Percentiles rank a stretch among this genome's conserved stretches.
Conservation (phyloP, 2,888 invertebrate genomes). For the Bedellia somnulentella region DNA sequence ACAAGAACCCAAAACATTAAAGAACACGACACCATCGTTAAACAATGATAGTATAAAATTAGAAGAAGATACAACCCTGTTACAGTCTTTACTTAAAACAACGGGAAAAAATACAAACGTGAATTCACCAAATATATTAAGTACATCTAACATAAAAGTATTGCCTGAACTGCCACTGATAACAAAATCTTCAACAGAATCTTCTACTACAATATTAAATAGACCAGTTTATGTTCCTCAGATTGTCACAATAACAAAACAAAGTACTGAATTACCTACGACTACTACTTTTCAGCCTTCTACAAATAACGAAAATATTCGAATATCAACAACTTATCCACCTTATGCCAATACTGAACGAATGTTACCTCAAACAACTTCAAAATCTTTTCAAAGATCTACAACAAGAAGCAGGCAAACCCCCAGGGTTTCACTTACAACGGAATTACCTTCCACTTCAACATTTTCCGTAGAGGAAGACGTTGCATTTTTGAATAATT, state of each 20-base stretch:
- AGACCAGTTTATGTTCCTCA: conserved; percentile 34
- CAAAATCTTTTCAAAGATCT: background rate
- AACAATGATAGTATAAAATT: conserved; percentile 27
- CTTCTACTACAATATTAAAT: conserved; percentile 34
- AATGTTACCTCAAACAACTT: conserved; percentile 10
- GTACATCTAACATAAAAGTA: conserved; percentile 11
- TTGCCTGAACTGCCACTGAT: too few species aligned
- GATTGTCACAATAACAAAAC: conserved; percentile 16
- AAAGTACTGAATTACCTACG: conserved; percentile 18
- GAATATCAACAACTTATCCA: conserved; percentile 40
- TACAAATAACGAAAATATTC: conserved; percentile 25
- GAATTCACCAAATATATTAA: conserved; percentile 33
- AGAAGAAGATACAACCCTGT: conserved; percentile 40
- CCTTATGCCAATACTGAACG: conserved; percentile 22
- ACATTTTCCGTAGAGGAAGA: conserved; percentile 59
- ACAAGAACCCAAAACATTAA: conserved; percentile 8
- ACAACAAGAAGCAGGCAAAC: conserved; percentile 18
- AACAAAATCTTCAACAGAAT: too few species aligned
- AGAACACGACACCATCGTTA: conserved; percentile 16
- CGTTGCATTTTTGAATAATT: conserved; percentile 60
- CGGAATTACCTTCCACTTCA: conserved; percentile 42
- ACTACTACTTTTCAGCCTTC: conserved; percentile 31
- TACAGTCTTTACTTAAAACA: conserved; percentile 44
- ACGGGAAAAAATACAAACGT: conserved; percentile 35
- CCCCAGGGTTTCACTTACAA: conserved; percentile 25